Evolutionary conservation across 1,140 invertebrate species (phyloP), one percentile per base, ranked within the genome.

Genomic region (Ceratitis capitata): DNA sequence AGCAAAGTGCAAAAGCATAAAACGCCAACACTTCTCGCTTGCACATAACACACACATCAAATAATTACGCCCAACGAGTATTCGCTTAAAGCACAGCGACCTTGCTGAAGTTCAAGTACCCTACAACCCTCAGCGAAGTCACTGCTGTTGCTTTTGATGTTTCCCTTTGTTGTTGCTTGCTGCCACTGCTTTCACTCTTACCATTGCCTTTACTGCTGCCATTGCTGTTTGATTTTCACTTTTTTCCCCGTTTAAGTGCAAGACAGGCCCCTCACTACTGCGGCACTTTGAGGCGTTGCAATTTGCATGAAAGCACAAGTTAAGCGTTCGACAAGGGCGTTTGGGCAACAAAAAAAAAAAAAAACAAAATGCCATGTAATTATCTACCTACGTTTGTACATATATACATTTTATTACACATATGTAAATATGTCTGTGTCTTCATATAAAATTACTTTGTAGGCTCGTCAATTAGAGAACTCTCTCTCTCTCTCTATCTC

Each of bases 71-170:
- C n/a, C n/a, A n/a, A n/a, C n/a, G 45, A 6, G 5, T 47, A 19
- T n/a, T 23, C 69, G 69, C 69, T 78, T 78, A 78, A 56, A 78
- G 69, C 69, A 35, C 69, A 78, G 69, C 69, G 69, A 78, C 69
- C 69, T 78, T 45, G 69, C 35, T 78, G 69, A 78, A 78, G 69
- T 78, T 78, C 69, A 78, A 78, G 69, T 78, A 78, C 69, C 69
- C 69, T 47, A 78, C 69, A 78, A 45, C 69, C 42, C 69, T 78
- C 69, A 78, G 23, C 69, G 69, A 78, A 78, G 69, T 78, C 69
- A 78, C 35, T 45, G 42, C 42, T 42, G 39, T 35, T 45, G 69
- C n/a, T 45, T 35, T n/a, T n/a, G n/a, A n/a, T n/a, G n/a, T n/a
- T n/a, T n/a, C n/a, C 26, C 56, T 26, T n/a, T 61, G 56, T 16